Base-by-base conservation (phyloP, 1,140 invertebrate genomes). In the Polypedilum pembai region DNA sequence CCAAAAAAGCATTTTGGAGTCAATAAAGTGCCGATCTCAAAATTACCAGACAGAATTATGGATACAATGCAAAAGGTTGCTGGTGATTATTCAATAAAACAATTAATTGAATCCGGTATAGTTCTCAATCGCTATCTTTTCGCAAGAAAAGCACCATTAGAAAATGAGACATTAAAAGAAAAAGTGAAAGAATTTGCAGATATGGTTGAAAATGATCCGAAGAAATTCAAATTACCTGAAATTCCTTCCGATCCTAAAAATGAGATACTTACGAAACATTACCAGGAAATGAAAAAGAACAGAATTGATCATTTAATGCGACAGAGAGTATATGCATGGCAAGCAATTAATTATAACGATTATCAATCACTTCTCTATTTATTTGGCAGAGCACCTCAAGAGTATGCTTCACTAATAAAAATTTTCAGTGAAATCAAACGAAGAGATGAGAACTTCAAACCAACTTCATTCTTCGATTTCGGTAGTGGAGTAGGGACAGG, bases 401-500 rank as follows among this genome's bases (percentile, higher is more conserved):
- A 97, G 76, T 95, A 92, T 86, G 87, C 90, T 4, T 87, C 89
- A 7, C 79, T 94, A 24, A 78, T 82, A 74, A 87, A 83, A 78
- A 87, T 95, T 74, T 88, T 97, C 73, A 82, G 85, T 10, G 93
- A 96, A 85, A 90, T 96, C 69, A 83, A 83, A 76, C 78, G 79
- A 73, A 82, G 86, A 33, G 84, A 91, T 80, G 83, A 84, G 69
- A 76, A 87, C n/a, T 97, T 93, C 81, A 82, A 84, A 69, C 94
- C 94, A 0, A 83, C 84, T 75, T 89, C 88, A 74, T 85, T 94
- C 74, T 92, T 95, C 80, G 94, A 97, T 83, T 96, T 95, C 84
- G 95, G 95, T 7, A 95, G 94, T 72, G 95, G 94, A 15, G 82
- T 94, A 69, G 94, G 94, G 2, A 91, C 92, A 40, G 90, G 88